Evolutionary conservation across 30 jellyfish, hydroid and myxozoan species (phyloP).

Genomic region (Aurelia sp.): DNA sequence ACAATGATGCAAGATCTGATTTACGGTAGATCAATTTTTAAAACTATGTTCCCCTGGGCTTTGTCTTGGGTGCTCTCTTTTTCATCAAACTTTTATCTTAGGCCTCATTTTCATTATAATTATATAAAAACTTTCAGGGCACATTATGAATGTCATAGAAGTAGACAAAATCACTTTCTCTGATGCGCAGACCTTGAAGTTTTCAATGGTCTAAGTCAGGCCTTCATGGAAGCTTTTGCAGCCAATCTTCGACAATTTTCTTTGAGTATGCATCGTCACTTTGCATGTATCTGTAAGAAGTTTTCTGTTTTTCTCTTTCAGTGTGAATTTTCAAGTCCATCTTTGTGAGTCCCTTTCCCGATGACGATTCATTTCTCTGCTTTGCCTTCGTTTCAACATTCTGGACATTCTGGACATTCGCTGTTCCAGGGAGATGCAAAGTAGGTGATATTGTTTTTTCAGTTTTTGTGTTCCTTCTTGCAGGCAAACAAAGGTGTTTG

Average conservation of each 20-base stretch:
- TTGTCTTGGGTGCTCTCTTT: too few relatives aligned
- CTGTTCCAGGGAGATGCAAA: not conserved
- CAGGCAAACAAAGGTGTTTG: not conserved
- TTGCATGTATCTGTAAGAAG: too few relatives aligned
- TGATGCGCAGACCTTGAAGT: too few relatives aligned
- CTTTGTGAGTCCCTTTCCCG: conserved; percentile 26
- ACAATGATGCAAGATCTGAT: too few relatives aligned
- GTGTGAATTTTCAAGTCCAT: conserved; percentile 38
- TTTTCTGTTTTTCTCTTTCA: conserved; percentile 23
- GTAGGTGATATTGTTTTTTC: not conserved
- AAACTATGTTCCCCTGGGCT: too few relatives aligned
- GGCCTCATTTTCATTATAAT: too few relatives aligned
- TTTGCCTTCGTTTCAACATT: not conserved
- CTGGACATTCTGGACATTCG: not conserved
- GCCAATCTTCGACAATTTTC: conserved; percentile 40
- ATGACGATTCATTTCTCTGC: not conserved
- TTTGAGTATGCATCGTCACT: not conserved
- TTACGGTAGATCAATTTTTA: too few relatives aligned
- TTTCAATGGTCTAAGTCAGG: not conserved
- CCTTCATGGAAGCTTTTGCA: not conserved
- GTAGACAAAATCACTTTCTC: too few relatives aligned
- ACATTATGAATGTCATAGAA: too few relatives aligned
- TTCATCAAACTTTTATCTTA: too few relatives aligned
- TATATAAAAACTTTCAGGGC: too few relatives aligned
- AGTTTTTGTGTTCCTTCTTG: not conserved